These are phyloP conservation scores for Sardina pilchardus DNA, from an alignment of 2,113 vertebrate genomes.

Conservation along the genomic window DNA sequence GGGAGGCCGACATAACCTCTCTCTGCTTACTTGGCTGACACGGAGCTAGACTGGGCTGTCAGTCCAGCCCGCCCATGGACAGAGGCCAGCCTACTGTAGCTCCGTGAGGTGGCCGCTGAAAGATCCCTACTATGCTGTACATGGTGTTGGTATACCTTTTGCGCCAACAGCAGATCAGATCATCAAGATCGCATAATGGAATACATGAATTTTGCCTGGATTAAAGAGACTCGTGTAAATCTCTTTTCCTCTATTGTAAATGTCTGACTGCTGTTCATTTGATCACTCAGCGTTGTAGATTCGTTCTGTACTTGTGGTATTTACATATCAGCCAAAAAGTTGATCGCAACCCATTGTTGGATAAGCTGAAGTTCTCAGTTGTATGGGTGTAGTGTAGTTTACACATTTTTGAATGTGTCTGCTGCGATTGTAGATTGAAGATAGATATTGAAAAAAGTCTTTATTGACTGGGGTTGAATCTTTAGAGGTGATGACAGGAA, in stretches of 20 bases:
- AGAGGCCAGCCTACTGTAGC: too few relatives aligned
- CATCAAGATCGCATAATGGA: too few relatives aligned
- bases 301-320: neutral
- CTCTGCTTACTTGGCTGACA: too few relatives aligned
- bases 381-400: neutral
- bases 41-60: too few relatives aligned
- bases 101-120: neutral
- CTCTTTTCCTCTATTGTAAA: neutral
- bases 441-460: too few relatives aligned
- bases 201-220: too few relatives aligned
- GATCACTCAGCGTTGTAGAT: neutral
- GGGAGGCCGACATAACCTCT: too few relatives aligned
- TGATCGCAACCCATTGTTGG: neutral
- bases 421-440: too few relatives aligned
- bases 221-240: too few relatives aligned
- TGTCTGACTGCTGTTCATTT: neutral
- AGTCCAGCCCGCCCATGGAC: too few relatives aligned
- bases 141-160: neutral
- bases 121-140: neutral
- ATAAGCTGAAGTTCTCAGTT: neutral
- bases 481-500: neutral
- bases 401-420: too few relatives aligned
- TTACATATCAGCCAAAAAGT: neutral
- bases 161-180: neutral
- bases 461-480: too few relatives aligned